A percentile compares a stretch with the other conserved stretches of the same genome.
Conservation (phyloP, 1,140 invertebrate genomes). For the Camponotus vicinus region DNA sequence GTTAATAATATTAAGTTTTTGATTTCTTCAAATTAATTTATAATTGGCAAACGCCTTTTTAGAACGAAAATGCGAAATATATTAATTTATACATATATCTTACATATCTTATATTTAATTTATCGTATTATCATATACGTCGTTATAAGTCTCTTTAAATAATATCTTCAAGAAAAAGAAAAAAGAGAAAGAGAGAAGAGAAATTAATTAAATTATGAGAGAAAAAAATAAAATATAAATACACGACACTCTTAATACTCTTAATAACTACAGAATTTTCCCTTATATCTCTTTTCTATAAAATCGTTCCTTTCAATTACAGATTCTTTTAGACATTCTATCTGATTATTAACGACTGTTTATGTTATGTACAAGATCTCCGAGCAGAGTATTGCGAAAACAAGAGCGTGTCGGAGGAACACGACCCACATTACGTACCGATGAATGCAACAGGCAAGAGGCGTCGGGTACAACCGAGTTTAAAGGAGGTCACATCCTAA, state of each 20-base stretch:
- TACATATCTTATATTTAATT: not conserved
- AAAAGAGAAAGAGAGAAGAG: not conserved
- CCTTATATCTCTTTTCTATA: not conserved
- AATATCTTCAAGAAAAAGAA: not conserved
- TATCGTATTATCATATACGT: not conserved
- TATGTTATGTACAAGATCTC: not conserved
- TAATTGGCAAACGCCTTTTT: not conserved
- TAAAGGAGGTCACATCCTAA: slow-evolving; percentile 52
- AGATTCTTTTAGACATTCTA: not conserved
- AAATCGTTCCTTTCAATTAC: not conserved
- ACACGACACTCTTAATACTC: too few relatives aligned
- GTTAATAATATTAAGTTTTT: not conserved
- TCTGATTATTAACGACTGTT: not conserved
- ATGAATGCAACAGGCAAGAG: slow-evolving; percentile 45
- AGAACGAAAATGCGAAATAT: too few relatives aligned
- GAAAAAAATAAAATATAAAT: not conserved
- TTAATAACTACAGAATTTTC: not conserved
- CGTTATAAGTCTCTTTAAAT: not conserved
- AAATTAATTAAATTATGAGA: not conserved
- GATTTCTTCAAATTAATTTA: not conserved
- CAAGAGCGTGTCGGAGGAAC: slow-evolving; percentile 18
- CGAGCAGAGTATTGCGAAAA: not conserved
- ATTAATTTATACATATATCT: not conserved
- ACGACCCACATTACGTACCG: slow-evolving; percentile 33
- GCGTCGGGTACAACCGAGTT: slow-evolving; percentile 41